These are phyloP conservation scores for Ellobius talpinus DNA, from an alignment of 2,113 vertebrate species.

Conservation along the genomic window DNA sequence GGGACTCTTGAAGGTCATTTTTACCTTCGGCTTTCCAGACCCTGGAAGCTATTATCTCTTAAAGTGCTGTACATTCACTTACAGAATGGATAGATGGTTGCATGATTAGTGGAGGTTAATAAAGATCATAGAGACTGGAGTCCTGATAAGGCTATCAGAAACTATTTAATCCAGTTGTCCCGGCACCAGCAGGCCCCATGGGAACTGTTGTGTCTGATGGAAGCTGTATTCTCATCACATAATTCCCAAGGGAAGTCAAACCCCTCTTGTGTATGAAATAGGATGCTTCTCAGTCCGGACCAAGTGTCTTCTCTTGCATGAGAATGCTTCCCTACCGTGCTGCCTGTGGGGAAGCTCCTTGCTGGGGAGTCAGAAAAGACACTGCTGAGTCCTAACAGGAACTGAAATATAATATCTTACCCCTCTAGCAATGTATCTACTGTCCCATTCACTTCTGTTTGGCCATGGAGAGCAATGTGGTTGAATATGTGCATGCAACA, in stretches of 20 bases:
- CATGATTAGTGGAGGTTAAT: conserved; percentile 75
- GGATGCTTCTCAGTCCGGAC: conserved; percentile 2
- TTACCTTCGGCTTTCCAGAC: conserved; percentile 50
- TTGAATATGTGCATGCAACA: not conserved
- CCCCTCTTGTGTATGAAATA: conserved; percentile 52
- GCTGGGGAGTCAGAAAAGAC: not conserved
- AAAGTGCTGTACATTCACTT: conserved; percentile 71
- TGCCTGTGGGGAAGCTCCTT: not conserved
- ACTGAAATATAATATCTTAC: not conserved
- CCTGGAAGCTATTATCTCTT: conserved; percentile 70
- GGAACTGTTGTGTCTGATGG: conserved; percentile 56
- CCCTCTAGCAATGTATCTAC: not conserved
- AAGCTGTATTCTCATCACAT: conserved; percentile 50
- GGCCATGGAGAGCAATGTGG: not conserved
- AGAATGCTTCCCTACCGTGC: not conserved
- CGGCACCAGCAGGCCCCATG: conserved; percentile 45
- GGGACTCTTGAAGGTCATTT: conserved; percentile 33
- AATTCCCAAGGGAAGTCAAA: conserved; percentile 2
- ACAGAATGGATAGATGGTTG: conserved; percentile 70
- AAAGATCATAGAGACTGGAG: conserved; percentile 66
- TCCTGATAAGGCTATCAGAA: conserved; percentile 61
- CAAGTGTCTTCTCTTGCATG: conserved; percentile 15
- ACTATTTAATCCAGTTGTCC: conserved; percentile 64
- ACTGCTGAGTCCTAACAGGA: not conserved
- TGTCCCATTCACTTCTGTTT: not conserved